Evolutionary conservation across 2,888 invertebrate genomes (phyloP).

Genomic region (Caradrina kadenii): DNA sequence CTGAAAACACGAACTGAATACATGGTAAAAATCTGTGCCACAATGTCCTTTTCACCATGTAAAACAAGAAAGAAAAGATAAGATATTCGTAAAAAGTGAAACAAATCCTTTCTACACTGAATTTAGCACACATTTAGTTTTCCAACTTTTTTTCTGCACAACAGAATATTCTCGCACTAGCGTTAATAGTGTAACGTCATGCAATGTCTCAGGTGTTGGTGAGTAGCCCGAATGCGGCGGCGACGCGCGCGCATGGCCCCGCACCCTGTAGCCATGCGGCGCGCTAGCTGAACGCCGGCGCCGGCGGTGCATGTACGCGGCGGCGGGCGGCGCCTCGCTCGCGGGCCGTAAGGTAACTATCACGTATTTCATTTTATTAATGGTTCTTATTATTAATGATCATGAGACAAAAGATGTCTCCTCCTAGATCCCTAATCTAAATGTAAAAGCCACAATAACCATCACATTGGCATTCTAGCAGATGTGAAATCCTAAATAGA

Average conservation of each 20-base stretch:
- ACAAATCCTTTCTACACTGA: not conserved
- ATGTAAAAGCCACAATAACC: too few species aligned
- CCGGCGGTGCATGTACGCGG: constrained; percentile 95
- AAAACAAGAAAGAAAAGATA: too few species aligned
- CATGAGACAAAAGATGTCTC: too few species aligned
- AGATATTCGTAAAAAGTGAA: not conserved
- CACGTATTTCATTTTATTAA: not conserved
- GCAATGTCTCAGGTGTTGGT: constrained; percentile 76
- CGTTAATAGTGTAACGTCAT: constrained; percentile 24
- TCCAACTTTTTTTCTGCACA: not conserved
- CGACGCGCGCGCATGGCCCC: constrained; percentile 74
- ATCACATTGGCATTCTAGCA: not conserved
- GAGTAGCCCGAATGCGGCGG: constrained; percentile 83
- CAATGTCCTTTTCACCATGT: too few species aligned
- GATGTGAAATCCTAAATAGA: not conserved
- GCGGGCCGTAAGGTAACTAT: constrained; percentile 94
- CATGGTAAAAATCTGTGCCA: too few species aligned
- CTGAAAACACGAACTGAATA: too few species aligned
- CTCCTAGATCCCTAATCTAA: not conserved
- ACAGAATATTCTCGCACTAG: not conserved
- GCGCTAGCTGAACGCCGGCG: constrained; percentile 83
- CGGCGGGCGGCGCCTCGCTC: constrained; percentile 96
- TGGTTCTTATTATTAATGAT: not conserved
- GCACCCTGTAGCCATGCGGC: constrained; percentile 67
- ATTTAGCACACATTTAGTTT: not conserved